phyloP scores from a whole-genome alignment of 2,888 invertebrate species.

The Leptogaster cylindrica region DNA sequence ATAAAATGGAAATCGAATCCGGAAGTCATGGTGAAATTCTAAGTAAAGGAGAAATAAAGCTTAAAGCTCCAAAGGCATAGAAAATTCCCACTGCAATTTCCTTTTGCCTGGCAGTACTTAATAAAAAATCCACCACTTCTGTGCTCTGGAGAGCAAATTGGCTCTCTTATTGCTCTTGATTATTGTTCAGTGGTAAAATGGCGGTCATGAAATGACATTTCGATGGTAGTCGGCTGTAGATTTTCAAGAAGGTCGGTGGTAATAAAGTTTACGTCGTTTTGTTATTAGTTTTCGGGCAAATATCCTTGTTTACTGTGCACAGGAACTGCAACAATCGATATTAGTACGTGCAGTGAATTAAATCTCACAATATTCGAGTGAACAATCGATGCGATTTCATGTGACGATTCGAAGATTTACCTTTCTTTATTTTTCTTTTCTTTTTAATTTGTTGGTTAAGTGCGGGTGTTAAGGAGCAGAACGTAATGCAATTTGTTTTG shows the following conservation, averaged over 20 bases:
- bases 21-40: too few relatives aligned
- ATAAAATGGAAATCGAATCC: too few relatives aligned
- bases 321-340: slow-evolving; percentile 4
- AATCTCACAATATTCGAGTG: neutral
- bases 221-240: slow-evolving; percentile 42
- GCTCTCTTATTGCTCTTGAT: slow-evolving; percentile 5
- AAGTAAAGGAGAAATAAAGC: too few relatives aligned
- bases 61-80: too few relatives aligned
- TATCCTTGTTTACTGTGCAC: neutral
- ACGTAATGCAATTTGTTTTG: slow-evolving; percentile 24
- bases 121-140: neutral
- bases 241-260: slow-evolving; percentile 20
- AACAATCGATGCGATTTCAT: neutral
- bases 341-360: slow-evolving; percentile 9
- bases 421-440: too few relatives aligned
- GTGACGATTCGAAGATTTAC: too few relatives aligned
- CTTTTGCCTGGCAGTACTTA: neutral
- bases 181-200: slow-evolving; percentile 42
- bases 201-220: slow-evolving; percentile 43
- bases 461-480: too few relatives aligned
- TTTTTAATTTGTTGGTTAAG: too few relatives aligned
- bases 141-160: neutral
- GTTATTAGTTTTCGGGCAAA: slow-evolving; percentile 4
- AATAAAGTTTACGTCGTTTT: neutral
- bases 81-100: slow-evolving; percentile 1